Percentiles rank a stretch among this genome's conserved stretches.
phyloP scores from a whole-genome alignment of 1,140 invertebrate species.

The Drosophila subpulchrella region DNA sequence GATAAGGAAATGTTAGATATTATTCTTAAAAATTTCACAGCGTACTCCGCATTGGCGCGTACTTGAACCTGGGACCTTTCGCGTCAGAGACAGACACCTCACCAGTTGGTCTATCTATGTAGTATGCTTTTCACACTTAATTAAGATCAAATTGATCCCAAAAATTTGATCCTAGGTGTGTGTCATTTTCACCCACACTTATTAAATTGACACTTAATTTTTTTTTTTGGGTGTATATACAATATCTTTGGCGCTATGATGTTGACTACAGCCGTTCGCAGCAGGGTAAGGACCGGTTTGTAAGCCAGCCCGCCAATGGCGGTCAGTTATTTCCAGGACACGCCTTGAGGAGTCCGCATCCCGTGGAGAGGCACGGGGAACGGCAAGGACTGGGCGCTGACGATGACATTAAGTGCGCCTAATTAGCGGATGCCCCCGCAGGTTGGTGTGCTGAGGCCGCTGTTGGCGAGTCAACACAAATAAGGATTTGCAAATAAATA shows the following conservation, averaged over 20 bases:
- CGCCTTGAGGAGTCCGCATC: constrained; percentile 6
- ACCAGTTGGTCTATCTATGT: too few relatives aligned
- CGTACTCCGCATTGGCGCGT: too few relatives aligned
- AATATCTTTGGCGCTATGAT: not conserved
- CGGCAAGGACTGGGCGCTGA: constrained; percentile 22
- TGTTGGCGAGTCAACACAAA: constrained; percentile 24
- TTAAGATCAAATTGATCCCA: too few relatives aligned
- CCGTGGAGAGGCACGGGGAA: not conserved
- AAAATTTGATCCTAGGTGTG: too few relatives aligned
- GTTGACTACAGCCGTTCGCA: not conserved
- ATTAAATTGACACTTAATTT: too few relatives aligned
- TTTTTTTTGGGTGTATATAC: too few relatives aligned
- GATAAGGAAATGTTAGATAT: too few relatives aligned
- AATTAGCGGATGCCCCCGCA: constrained; percentile 46
- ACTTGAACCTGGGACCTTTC: too few relatives aligned
- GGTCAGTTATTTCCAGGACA: constrained; percentile 54
- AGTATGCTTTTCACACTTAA: too few relatives aligned
- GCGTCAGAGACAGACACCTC: too few relatives aligned
- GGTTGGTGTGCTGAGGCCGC: constrained; percentile 18
- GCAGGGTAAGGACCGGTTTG: not conserved
- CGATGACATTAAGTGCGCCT: constrained; percentile 57
- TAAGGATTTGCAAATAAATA: constrained; percentile 35
- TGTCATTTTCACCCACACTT: too few relatives aligned
- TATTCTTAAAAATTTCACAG: too few relatives aligned
- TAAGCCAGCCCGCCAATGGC: constrained; percentile 25